These are phyloP conservation scores for Sus cebifrons DNA, from an alignment of 2,797 vertebrate genomes.

Conservation along the genomic window DNA sequence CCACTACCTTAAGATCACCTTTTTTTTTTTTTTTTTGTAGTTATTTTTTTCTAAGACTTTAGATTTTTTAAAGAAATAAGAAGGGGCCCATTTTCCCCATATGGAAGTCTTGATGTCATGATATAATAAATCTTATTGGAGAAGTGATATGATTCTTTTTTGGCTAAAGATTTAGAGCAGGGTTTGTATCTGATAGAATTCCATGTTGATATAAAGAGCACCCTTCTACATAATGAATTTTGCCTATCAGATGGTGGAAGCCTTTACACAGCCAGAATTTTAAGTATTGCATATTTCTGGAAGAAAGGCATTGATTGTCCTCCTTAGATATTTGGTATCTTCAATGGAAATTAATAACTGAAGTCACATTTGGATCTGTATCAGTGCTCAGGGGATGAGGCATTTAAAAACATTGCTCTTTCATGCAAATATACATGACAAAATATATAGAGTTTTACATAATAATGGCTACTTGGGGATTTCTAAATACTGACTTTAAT, in stretches of 20 bases:
- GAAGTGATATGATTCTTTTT: constrained; percentile 12
- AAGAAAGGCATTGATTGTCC: constrained; percentile 67
- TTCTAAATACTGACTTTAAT: constrained; percentile 23
- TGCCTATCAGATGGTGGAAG: constrained; percentile 59
- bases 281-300: constrained; percentile 78
- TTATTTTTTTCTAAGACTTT: constrained; percentile 3
- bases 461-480: background rate
- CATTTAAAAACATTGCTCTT: constrained; percentile 11
- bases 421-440: background rate
- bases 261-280: constrained; percentile 58
- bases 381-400: background rate
- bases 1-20: background rate
- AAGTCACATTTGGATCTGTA: constrained; percentile 30
- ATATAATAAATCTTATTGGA: background rate
- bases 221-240: constrained; percentile 73
- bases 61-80: background rate
- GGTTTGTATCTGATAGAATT: constrained; percentile 52
- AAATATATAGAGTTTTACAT: constrained; percentile 37
- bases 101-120: background rate
- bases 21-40: background rate
- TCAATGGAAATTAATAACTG: constrained; percentile 74
- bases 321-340: constrained; percentile 70
- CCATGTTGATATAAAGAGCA: constrained; percentile 39
- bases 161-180: constrained; percentile 28
- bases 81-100: background rate